These are phyloP conservation scores for Baccha elongata DNA, from an alignment of 2,888 invertebrate genomes.

Conservation along the genomic window DNA sequence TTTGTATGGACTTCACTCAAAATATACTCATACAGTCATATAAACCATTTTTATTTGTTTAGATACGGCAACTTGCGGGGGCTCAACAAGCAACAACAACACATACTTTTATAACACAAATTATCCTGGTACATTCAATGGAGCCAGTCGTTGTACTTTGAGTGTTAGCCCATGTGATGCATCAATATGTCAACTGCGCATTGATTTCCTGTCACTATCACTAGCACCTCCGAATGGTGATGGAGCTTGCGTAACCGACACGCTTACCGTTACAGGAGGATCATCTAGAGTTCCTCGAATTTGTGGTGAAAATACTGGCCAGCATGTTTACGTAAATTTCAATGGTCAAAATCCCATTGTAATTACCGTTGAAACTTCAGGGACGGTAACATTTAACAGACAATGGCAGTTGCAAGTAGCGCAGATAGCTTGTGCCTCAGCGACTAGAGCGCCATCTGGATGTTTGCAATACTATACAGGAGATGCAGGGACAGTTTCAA, in stretches of 20 bases:
- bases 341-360: conserved; percentile 87
- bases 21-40: background rate
- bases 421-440: conserved; percentile 89
- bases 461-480: conserved; percentile 90
- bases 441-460: conserved; percentile 88
- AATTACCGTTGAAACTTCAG: conserved; percentile 86
- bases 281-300: conserved; percentile 87
- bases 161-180: conserved; percentile 88
- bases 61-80: conserved; percentile 90
- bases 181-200: conserved; percentile 85
- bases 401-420: conserved; percentile 90
- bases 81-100: conserved; percentile 88
- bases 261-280: conserved; percentile 87
- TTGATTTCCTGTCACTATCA: conserved; percentile 89
- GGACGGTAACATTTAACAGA: conserved; percentile 85
- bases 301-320: conserved; percentile 92
- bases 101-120: conserved; percentile 92
- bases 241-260: conserved; percentile 88
- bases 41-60: conserved; percentile 47
- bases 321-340: conserved; percentile 90
- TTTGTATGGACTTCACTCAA: conserved; percentile 88
- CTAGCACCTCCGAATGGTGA: conserved; percentile 88
- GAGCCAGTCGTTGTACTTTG: conserved; percentile 87
- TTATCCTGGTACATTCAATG: conserved; percentile 88
- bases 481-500: conserved; percentile 85